Base-by-base conservation (phyloP, 2,113 vertebrate genomes). In the Cinclus cinclus region DNA sequence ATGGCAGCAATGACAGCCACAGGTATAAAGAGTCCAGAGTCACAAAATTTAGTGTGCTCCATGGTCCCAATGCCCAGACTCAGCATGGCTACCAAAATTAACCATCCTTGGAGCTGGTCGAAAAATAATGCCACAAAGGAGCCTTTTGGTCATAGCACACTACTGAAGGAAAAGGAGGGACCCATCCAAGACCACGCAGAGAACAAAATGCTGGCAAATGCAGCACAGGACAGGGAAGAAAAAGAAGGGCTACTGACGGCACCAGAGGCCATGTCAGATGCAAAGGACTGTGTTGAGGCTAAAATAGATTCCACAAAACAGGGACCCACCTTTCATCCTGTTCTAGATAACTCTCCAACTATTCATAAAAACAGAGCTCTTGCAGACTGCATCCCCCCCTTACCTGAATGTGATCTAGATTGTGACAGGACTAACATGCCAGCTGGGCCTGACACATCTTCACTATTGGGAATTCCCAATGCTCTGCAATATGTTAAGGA, bases 21-120 rank as follows among this genome's bases (percentile, higher is more conserved):
- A 12, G 96, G 68, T 24, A 62, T 97, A 77, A 84, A 91, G 23
- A 81, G 50, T 1, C 97, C 96, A 20, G 81, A 88, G 11, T 95
- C 92, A 39, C 97, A 95, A 28, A 79, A 97, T 37, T 83, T 98
- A 89, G 97, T 97, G 73, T 96, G 96, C 74, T 96, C 91, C 2
- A 93, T 74, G 0, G 97, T 97, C 9, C 97, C 97, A 1, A 63
- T 90, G 33, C 97, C 95, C 9, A 95, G 77, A 85, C 80, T 98
- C 92, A 95, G 89, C 83, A 75, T 98, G 0, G 97, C 97, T 89
- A 97, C 97, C 3, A 33, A 97, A n/a, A 94, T 97, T 28, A 96
- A 96, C 2, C 83, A 94, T 60, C 98, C 97, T 47, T 93, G 84
- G 79, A 97, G 97, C 80, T 98, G 98, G 98, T 59, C 83, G 0